These are phyloP conservation scores for Leptinotarsa haldemani DNA, from an alignment of 2,888 invertebrate species.

Conservation along the genomic window DNA sequence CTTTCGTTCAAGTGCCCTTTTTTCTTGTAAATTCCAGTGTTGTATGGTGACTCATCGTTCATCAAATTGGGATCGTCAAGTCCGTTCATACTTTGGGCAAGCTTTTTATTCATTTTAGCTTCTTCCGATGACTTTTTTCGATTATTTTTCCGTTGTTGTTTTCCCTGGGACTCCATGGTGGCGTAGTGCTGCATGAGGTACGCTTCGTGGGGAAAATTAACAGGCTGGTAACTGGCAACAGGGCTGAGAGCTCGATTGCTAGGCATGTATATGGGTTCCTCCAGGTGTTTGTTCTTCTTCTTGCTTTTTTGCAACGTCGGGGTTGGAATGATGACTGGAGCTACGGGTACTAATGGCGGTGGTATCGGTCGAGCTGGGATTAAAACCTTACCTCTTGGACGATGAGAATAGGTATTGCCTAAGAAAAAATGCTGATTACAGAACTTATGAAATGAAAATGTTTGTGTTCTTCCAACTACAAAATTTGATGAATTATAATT, in stretches of 20 bases:
- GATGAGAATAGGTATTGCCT: slow-evolving; percentile 60
- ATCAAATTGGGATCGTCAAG: slow-evolving; percentile 68
- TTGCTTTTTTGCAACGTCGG: slow-evolving; percentile 70
- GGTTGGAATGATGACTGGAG: slow-evolving; percentile 65
- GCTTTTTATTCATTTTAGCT: slow-evolving; percentile 69
- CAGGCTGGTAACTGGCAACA: slow-evolving; percentile 70
- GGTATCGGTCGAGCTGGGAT: slow-evolving; percentile 71
- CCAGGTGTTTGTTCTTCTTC: slow-evolving; percentile 67
- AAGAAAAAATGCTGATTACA: slow-evolving; percentile 23
- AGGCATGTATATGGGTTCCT: slow-evolving; percentile 73
- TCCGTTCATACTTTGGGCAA: slow-evolving; percentile 77
- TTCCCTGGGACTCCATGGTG: slow-evolving; percentile 66
- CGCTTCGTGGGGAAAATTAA: slow-evolving; percentile 71
- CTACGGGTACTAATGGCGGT: slow-evolving; percentile 61
- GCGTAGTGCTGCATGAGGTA: slow-evolving; percentile 71
- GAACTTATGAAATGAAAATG: not conserved
- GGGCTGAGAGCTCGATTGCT: slow-evolving; percentile 70
- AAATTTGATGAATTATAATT: too few relatives aligned
- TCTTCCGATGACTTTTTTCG: slow-evolving; percentile 73
- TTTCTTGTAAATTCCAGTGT: slow-evolving; percentile 89
- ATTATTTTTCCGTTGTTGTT: slow-evolving; percentile 49
- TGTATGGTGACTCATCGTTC: slow-evolving; percentile 71
- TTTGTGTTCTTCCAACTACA: not conserved
- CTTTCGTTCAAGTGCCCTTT: slow-evolving; percentile 93
- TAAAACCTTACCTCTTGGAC: slow-evolving; percentile 69